phyloP scores from a whole-genome alignment of 64 coral and sea anemone genomes.

The Actinia equina region DNA sequence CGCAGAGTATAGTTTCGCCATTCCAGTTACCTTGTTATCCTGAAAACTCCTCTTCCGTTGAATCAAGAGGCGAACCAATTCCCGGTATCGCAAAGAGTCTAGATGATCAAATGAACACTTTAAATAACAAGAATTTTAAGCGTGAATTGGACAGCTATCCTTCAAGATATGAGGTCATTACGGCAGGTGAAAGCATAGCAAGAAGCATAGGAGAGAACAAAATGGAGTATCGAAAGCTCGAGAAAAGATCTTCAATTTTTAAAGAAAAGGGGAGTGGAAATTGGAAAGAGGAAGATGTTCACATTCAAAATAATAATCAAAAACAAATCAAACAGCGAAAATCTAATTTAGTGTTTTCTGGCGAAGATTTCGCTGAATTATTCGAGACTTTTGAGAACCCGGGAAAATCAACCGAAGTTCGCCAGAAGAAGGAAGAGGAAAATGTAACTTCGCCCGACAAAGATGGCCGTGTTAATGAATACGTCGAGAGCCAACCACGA shows the following conservation, averaged over 20 bases:
- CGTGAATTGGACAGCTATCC: neutral
- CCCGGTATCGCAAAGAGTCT: neutral
- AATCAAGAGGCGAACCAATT: neutral
- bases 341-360: neutral
- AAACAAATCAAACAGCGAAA: neutral
- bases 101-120: neutral
- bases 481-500: constrained; percentile 18
- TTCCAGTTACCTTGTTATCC: constrained; percentile 77
- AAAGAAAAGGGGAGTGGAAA: neutral
- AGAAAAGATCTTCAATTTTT: neutral
- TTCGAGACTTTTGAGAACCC: neutral
- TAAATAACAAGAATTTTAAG: neutral
- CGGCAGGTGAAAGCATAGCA: neutral
- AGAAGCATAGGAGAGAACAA: neutral
- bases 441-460: neutral
- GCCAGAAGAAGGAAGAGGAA: too few species aligned
- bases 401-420: neutral
- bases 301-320: neutral
- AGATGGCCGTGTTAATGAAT: neutral
- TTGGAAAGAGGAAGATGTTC: neutral
- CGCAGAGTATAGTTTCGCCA: constrained; percentile 83
- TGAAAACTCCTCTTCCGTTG: neutral
- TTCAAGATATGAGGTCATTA: neutral
- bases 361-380: neutral
- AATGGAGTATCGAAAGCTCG: neutral